Evolutionary conservation across 2,113 vertebrate genomes (phyloP).

Genomic region (Capricornis sumatraensis): DNA sequence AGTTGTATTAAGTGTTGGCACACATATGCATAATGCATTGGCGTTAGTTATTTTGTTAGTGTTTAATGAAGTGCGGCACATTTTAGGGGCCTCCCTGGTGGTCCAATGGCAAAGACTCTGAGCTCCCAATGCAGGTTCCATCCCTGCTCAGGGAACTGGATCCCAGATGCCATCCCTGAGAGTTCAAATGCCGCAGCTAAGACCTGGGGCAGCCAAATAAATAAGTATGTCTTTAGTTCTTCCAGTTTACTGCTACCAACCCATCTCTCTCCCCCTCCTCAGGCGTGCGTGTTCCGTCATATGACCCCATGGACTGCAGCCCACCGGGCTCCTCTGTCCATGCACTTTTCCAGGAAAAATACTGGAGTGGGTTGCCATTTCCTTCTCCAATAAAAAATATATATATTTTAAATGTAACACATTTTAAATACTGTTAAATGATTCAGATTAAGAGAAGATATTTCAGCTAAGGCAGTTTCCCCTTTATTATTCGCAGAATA

Average conservation of each 20-base stretch:
- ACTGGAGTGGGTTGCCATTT: neutral
- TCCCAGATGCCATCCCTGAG: fast-evolving
- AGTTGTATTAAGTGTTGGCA: neutral
- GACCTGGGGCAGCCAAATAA: neutral
- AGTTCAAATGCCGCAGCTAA: neutral
- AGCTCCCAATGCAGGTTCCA: neutral
- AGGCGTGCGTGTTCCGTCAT: neutral
- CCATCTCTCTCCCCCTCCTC: neutral
- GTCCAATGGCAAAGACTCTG: neutral
- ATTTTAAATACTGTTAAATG: neutral
- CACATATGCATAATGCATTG: neutral
- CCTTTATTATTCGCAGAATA: conserved; percentile 78
- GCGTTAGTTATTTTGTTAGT: neutral
- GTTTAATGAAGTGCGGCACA: neutral
- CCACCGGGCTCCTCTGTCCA: neutral
- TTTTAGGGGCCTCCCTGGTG: neutral
- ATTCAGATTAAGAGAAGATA: neutral
- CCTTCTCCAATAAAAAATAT: neutral
- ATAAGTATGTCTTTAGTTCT: neutral
- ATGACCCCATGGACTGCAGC: neutral
- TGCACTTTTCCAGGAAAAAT: neutral
- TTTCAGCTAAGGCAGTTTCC: conserved; percentile 46
- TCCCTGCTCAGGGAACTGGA: neutral
- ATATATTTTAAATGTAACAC: neutral
- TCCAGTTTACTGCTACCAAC: neutral